These are phyloP conservation scores for Tricholauxania praeusta DNA, from an alignment of 2,888 invertebrate species.

Conservation along the genomic window DNA sequence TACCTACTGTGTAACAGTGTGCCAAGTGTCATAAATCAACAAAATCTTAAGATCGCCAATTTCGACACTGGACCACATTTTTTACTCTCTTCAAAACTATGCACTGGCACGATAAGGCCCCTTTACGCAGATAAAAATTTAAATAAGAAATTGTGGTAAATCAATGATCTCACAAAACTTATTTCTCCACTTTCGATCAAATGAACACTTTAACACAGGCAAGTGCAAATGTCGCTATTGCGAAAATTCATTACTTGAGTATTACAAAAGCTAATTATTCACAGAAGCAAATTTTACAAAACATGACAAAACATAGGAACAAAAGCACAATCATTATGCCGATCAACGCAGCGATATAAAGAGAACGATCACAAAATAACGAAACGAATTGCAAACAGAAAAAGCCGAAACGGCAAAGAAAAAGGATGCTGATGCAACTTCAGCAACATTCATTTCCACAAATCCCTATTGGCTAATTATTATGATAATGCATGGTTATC, in stretches of 20 bases:
- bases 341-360: conserved; percentile 21
- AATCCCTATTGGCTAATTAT: conserved; percentile 52
- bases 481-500: conserved; percentile 52
- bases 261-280: conserved; percentile 46
- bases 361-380: conserved; percentile 14
- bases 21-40: too few relatives aligned
- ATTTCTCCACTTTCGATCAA: too few relatives aligned
- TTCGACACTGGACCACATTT: too few relatives aligned
- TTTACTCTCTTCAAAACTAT: too few relatives aligned
- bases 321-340: conserved; percentile 2
- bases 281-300: conserved; percentile 32
- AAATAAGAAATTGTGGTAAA: too few relatives aligned
- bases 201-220: too few relatives aligned
- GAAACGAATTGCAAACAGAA: neutral
- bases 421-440: neutral
- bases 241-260: conserved; percentile 48
- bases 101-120: too few relatives aligned
- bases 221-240: conserved; percentile 8
- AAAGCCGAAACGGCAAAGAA: conserved; percentile 2
- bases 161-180: too few relatives aligned
- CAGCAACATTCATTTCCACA: conserved; percentile 27
- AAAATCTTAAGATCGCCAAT: too few relatives aligned
- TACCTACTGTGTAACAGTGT: too few relatives aligned
- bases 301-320: neutral
- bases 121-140: too few relatives aligned